A percentile compares a stretch with the other conserved stretches of the same genome.
These are phyloP conservation scores for Scyliorhinus canicula DNA, from an alignment of 2,797 vertebrate species.

Conservation along the genomic window DNA sequence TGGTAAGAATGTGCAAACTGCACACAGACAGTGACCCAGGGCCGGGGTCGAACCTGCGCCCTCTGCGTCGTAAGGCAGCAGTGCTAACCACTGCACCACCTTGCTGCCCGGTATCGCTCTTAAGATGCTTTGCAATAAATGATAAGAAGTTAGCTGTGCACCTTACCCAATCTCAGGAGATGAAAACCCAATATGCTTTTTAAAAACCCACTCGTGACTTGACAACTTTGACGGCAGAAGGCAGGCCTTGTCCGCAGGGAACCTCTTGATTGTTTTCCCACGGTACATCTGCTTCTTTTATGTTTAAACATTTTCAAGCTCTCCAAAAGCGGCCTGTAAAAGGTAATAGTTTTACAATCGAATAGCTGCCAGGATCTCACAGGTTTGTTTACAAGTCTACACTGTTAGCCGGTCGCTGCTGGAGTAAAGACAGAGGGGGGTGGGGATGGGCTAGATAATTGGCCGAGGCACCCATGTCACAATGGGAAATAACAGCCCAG, in stretches of 20 bases:
- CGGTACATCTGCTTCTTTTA: neutral
- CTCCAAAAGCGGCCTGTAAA: neutral
- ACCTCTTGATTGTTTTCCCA: neutral
- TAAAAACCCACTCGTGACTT: neutral
- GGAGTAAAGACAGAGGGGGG: neutral
- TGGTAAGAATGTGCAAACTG: too few species aligned
- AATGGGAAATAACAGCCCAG: neutral
- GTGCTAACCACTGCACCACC: too few species aligned
- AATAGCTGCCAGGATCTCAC: neutral
- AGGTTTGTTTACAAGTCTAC: neutral
- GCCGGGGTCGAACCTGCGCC: too few species aligned
- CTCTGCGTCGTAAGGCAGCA: too few species aligned
- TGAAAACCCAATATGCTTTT: neutral
- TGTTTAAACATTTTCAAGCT: neutral
- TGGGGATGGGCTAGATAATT: neutral
- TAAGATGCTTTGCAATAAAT: neutral
- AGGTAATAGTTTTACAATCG: neutral
- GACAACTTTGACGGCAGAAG: neutral
- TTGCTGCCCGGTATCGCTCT: too few species aligned
- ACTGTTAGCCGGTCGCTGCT: neutral
- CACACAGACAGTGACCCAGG: too few species aligned
- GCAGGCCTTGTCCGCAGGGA: neutral
- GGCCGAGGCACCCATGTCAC: too few species aligned
- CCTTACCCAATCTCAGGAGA: neutral
- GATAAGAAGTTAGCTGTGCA: neutral